phyloP scores from a whole-genome alignment of 2,797 vertebrate species.

The Tinamus major region DNA sequence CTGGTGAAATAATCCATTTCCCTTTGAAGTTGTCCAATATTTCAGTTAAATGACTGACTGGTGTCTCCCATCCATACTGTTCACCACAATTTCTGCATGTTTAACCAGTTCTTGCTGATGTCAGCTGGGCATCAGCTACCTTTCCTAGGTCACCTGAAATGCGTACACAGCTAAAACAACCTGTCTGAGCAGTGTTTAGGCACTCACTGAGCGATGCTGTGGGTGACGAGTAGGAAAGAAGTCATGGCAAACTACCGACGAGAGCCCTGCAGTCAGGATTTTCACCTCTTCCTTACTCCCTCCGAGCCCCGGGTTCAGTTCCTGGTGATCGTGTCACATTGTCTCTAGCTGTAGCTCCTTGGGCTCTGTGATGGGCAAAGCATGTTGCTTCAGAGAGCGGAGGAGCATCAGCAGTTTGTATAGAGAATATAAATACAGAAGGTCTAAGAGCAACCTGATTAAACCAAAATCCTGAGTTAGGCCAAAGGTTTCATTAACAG shows the following conservation, averaged over 20 bases:
- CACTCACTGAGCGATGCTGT: not conserved
- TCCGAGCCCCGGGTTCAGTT: fast-evolving
- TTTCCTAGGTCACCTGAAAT: constrained; percentile 33
- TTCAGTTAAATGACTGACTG: not conserved
- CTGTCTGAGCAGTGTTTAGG: not conserved
- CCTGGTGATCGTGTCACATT: fast-evolving
- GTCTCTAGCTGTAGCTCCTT: not conserved
- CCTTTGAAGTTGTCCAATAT: not conserved
- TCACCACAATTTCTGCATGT: not conserved
- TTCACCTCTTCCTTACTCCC: not conserved
- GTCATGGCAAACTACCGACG: not conserved
- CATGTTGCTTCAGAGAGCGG: not conserved
- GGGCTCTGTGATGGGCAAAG: not conserved
- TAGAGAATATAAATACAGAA: not conserved
- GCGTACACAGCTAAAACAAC: constrained; percentile 39
- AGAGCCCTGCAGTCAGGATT: not conserved
- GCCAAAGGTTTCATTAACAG: not conserved
- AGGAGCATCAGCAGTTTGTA: not conserved
- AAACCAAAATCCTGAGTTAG: not conserved
- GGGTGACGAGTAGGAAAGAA: constrained; percentile 2
- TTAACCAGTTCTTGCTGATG: constrained; percentile 47
- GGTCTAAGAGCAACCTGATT: not conserved
- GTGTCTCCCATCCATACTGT: not conserved
- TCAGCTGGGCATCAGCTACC: constrained; percentile 45
- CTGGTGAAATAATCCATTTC: not conserved